These are phyloP conservation scores for Suncus etruscus DNA, from an alignment of 2,113 vertebrate species.

Conservation along the genomic window DNA sequence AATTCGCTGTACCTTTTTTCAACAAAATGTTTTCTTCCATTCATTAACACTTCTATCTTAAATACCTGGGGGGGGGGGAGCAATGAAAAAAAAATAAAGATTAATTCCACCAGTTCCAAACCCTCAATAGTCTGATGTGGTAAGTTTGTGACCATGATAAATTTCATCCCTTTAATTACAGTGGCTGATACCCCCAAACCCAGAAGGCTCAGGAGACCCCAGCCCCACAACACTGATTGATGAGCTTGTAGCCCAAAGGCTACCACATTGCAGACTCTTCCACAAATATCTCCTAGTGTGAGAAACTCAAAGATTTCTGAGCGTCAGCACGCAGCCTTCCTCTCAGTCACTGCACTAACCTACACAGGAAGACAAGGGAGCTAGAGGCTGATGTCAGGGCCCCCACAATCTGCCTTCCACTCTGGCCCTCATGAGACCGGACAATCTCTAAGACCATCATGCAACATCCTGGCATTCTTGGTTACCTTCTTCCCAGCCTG, in stretches of 20 bases:
- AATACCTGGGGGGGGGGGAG: constrained; percentile 90
- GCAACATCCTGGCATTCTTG: constrained; percentile 46
- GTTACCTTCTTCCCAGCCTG: constrained; percentile 85
- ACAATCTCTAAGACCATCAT: constrained; percentile 23
- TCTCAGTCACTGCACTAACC: no score
- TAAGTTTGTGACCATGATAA: constrained; percentile 73
- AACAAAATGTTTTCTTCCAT: constrained; percentile 95
- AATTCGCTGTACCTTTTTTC: constrained; percentile 99
- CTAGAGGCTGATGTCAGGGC: no score
- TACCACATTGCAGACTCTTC: constrained; percentile 56
- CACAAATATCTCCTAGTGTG: constrained; percentile 36
- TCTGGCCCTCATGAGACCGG: not conserved
- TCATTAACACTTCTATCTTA: constrained; percentile 97
- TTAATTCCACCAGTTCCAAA: constrained; percentile 77
- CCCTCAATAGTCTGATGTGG: constrained; percentile 46
- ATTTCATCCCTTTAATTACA: constrained; percentile 77
- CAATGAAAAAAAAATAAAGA: constrained; percentile 77
- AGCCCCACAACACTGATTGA: constrained; percentile 75
- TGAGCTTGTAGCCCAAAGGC: constrained; percentile 37
- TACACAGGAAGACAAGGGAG: no score
- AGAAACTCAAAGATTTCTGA: not conserved
- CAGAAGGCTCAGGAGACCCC: constrained; percentile 51
- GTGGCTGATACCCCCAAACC: constrained; percentile 64
- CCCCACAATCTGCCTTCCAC: not conserved
- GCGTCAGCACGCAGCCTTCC: no score